Evolutionary conservation across 2,888 invertebrate genomes (phyloP).

Genomic region (Chaetoderma sp.): DNA sequence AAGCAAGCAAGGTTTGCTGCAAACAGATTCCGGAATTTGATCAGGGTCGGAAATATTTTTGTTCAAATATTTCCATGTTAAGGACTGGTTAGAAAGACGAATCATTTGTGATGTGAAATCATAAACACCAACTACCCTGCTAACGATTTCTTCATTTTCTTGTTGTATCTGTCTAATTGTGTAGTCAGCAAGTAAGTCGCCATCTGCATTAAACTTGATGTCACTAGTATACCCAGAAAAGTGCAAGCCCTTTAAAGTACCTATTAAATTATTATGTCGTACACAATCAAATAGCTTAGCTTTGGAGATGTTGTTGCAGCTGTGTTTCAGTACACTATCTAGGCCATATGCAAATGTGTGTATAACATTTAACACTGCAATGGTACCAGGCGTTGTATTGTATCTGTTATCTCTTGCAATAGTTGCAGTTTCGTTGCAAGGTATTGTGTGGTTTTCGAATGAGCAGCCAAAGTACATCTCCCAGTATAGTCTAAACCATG

Average conservation of each 20-base stretch:
- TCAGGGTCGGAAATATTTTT: no score
- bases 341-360: no score
- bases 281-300: no score
- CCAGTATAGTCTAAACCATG: constrained; percentile 59
- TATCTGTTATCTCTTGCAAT: no score
- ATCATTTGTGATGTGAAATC: constrained; percentile 3
- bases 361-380: no score
- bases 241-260: constrained; percentile 13
- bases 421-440: constrained; percentile 2
- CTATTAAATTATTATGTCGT: no score
- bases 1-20: constrained; percentile 20
- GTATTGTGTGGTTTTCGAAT: constrained; percentile 14
- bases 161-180: constrained; percentile 18
- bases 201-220: constrained; percentile 26
- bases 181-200: constrained; percentile 28
- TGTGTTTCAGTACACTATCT: no score
- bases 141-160: not conserved
- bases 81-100: not conserved
- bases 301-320: no score
- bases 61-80: constrained; percentile 25
- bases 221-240: constrained; percentile 24
- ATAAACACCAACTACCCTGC: constrained; percentile 16
- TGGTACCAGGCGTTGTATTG: no score
- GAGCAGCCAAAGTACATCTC: constrained; percentile 43
- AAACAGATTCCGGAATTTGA: constrained; percentile 17